Base-by-base conservation (phyloP, 23 tunicate species). In the Phallusia fumigata region DNA sequence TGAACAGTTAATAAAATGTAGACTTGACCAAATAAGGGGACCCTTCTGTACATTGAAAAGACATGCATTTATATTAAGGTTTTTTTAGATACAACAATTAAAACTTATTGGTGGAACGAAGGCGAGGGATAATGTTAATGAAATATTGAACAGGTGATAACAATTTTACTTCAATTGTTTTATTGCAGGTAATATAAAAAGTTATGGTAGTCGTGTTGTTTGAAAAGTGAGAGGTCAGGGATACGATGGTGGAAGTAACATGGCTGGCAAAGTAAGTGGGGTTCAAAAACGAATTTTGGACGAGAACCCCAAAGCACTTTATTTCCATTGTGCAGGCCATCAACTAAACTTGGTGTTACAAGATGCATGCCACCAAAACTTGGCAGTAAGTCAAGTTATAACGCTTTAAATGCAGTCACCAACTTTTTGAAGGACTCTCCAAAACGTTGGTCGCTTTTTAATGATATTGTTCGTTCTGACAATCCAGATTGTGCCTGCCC, bases 281-380 rank as follows among this genome's bases (percentile, higher is more conserved):
- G 69, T 58, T 58, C 69, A 58, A 58, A 58, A 58, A 21, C 69
- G 69, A 58, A 58, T 58, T 58, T 58, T 58, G 13, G 28, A 58
- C 28, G 69, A 58, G 69, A 58, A 58, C 69, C 69, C 69, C 28
- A 58, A 58, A 58, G 69, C 69, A 16, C 69, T 58, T 58, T 58
- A 58, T 58, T 58, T 58, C 16, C 69, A 58, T 58, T 58, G 69
- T 58, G 69, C 69, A 58, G 69, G 69, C 16, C 69, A 58, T 58
- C 69, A 58, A 58, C 69, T 58, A 24, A 58, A 58, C 16, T 58
- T 24, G 69, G 69, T 58, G 8, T 58, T 58, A 13, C 69, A 58
- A 58, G 69, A 58, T 13, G 69, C 69, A 1, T 21, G 28, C 69
- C 26, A 58, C 69, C 11, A 58, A 6, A 40, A 40, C 10, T 40